These are phyloP conservation scores for Marisa cornuarietis DNA, from an alignment of 1,140 invertebrate species.

Conservation along the genomic window DNA sequence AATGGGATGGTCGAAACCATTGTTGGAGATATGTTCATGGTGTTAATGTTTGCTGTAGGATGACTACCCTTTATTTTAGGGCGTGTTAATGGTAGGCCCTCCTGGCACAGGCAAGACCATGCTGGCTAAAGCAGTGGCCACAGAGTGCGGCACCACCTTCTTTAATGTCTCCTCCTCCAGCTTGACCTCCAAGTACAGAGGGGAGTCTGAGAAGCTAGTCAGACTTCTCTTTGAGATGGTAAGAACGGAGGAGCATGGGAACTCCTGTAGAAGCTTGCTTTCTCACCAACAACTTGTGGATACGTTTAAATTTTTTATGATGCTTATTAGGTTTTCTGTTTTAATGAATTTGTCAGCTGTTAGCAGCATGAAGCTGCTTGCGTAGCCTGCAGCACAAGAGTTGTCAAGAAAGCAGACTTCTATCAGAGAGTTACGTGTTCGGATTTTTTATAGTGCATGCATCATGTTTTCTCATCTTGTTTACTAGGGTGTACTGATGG, in stretches of 20 bases:
- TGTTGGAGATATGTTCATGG: no score
- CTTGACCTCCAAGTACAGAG: conserved; percentile 96
- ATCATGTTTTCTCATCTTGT: conserved; percentile 8
- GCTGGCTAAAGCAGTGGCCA: conserved; percentile 98
- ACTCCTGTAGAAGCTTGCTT: background rate
- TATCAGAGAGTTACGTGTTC: background rate
- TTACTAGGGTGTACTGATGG: conserved; percentile 89
- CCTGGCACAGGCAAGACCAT: conserved; percentile 99
- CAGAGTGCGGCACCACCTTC: conserved; percentile 98
- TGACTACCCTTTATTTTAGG: conserved; percentile 63
- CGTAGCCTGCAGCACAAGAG: background rate
- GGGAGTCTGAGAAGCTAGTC: conserved; percentile 98
- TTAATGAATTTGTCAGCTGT: background rate
- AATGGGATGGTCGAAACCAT: no score
- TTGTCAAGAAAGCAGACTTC: conserved; percentile 4
- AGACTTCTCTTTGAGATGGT: conserved; percentile 98
- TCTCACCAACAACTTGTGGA: background rate
- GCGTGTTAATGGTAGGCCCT: conserved; percentile 96
- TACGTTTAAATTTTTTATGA: background rate
- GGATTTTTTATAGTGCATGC: conserved; percentile 5
- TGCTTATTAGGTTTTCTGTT: background rate
- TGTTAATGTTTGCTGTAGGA: no score
- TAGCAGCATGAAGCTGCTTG: no score
- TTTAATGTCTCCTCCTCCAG: conserved; percentile 99
- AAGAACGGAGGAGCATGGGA: conserved; percentile 42